phyloP scores from a whole-genome alignment of 2,888 invertebrate species.

The Drosophila paucipuncta region DNA sequence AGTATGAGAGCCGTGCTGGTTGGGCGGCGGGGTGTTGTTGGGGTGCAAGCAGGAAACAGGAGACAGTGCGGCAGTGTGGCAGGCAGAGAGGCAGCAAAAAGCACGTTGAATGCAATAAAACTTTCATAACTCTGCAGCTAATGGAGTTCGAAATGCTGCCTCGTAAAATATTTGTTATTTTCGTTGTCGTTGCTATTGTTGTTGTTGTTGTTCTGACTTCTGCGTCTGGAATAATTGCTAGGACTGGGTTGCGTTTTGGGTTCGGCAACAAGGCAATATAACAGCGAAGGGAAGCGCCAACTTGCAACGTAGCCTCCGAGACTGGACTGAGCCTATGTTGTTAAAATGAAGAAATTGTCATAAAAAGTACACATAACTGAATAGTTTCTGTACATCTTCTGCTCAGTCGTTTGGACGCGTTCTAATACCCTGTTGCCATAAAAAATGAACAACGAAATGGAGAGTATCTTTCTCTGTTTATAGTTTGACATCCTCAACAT shows the following conservation, averaged over 20 bases:
- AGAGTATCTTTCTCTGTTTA: not conserved
- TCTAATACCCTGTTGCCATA: constrained; percentile 35
- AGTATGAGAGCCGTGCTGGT: constrained; percentile 15
- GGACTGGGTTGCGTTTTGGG: constrained; percentile 59
- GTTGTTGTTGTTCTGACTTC: constrained; percentile 18
- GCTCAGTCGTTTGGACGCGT: constrained; percentile 1
- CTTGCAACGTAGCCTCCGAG: constrained; percentile 42
- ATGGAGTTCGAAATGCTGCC: constrained; percentile 78
- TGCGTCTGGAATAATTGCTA: constrained; percentile 68
- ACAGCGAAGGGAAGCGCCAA: constrained; percentile 80
- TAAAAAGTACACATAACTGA: constrained; percentile 61
- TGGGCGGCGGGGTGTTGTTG: constrained; percentile 1
- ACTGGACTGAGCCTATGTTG: constrained; percentile 38
- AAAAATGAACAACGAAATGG: not conserved
- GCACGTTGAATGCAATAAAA: constrained; percentile 76
- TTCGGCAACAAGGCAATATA: constrained; percentile 26
- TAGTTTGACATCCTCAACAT: not conserved
- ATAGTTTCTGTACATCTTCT: constrained; percentile 36
- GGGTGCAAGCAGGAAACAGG: constrained; percentile 28
- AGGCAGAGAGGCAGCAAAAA: constrained; percentile 28
- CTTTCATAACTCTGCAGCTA: constrained; percentile 79
- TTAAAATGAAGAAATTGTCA: constrained; percentile 78
- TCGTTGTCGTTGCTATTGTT: constrained; percentile 15
- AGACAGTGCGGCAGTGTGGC: constrained; percentile 25
- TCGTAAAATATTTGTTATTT: constrained; percentile 73